Percentiles rank a stretch among this genome's conserved stretches.
Evolutionary conservation across 2,888 invertebrate genomes (phyloP).

Genomic region (Tetramorium bicarinatum): DNA sequence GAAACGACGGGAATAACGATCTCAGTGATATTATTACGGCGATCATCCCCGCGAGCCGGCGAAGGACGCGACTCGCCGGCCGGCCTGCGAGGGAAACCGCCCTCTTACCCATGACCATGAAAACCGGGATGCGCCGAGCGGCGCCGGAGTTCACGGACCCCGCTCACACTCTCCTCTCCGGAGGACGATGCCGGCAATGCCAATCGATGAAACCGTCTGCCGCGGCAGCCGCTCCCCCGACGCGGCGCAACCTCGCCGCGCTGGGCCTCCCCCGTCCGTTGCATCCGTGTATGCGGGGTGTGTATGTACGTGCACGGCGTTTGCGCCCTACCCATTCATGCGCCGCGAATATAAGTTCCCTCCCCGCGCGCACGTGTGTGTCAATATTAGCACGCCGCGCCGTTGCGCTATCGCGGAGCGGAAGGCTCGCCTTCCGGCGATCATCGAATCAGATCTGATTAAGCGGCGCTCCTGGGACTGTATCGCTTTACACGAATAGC

Average conservation of each 20-base stretch:
- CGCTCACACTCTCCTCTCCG: constrained; percentile 65
- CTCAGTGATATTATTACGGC: neutral
- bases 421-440: constrained; percentile 21
- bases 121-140: constrained; percentile 65
- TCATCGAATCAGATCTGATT: constrained; percentile 15
- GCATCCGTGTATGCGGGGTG: constrained; percentile 9
- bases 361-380: neutral
- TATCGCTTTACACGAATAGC: neutral
- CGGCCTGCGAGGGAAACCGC: constrained; percentile 50
- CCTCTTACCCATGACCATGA: constrained; percentile 74
- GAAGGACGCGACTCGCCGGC: neutral
- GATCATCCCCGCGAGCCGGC: neutral
- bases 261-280: constrained; percentile 28
- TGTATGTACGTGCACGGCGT: neutral
- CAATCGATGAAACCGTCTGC: constrained; percentile 83
- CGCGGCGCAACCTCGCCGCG: constrained; percentile 68
- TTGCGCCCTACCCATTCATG: constrained; percentile 64
- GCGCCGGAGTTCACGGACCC: constrained; percentile 72
- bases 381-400: constrained; percentile 22
- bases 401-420: constrained; percentile 6
- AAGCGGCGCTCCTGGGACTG: constrained; percentile 1
- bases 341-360: constrained; percentile 24
- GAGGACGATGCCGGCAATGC: constrained; percentile 69
- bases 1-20: neutral
- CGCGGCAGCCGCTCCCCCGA: constrained; percentile 64